Evolutionary conservation across 1,140 invertebrate species (phyloP), one percentile per base, ranked within the genome.

Genomic region (Nymphalis io): DNA sequence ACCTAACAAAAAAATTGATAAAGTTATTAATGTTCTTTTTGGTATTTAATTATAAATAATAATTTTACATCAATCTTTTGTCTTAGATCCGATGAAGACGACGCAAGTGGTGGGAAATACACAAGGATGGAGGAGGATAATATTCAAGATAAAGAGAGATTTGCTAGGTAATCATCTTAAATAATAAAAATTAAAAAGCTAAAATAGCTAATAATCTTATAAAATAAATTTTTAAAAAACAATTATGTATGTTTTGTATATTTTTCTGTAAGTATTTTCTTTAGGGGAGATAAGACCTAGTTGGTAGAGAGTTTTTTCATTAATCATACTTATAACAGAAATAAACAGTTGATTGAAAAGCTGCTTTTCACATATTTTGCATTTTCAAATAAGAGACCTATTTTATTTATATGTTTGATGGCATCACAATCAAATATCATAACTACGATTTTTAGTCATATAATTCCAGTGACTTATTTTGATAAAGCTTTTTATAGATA

Each of bases 91-190:
- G 95, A 96, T 94, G 96, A 96, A 93, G 96, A 96, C 93, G 95
- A 96, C 93, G 94, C 95, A 83, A 96, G 94, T 92, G 94, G 94
- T 73, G 94, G 93, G 82, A 97, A 96, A 94, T 96, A 95, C 88
- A 93, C 94, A 81, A 95, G 95, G 93, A 96, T 97, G 95, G 97
- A 98, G 88, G 97, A 98, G 91, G 97, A 98, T 80, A 96, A 95
- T 91, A 95, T 97, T 92, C 97, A 97, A 94, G 98, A 98, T 90
- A 98, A 98, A 92, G 98, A 99, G 89, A 94, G 97, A 81, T 98
- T 98, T 94, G 97, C 97, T 74, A 97, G 96, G 96, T 97, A 64
- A n/a, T 23, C 0, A n/a, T 27, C 5, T 23, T 23, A 42, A 15
- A 42, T 42, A 12, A 12, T 42, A 4, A 12, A 12, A 42, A 42